Percentiles rank a stretch among this genome's conserved stretches.
Evolutionary conservation across 2,888 invertebrate genomes (phyloP).

Genomic region (Tiliacea citrago): DNA sequence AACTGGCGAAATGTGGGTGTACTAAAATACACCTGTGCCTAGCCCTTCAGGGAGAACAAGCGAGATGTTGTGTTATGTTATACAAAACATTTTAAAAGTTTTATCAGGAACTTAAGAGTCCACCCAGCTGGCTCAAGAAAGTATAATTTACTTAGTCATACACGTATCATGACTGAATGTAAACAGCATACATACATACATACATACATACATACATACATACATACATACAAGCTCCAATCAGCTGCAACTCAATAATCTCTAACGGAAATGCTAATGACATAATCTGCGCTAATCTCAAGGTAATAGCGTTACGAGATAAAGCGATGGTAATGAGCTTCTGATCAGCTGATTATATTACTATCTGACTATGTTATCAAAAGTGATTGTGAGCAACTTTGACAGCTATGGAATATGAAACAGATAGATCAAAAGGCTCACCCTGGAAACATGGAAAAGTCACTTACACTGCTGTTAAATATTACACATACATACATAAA

Average conservation of each 20-base stretch:
- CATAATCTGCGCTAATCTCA: conserved; percentile 48
- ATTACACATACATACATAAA: not conserved
- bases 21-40: not conserved
- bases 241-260: conserved; percentile 16
- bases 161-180: not conserved
- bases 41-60: too few relatives aligned
- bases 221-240: conserved; percentile 2
- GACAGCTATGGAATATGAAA: conserved; percentile 1
- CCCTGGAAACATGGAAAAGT: not conserved
- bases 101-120: not conserved
- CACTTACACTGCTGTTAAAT: not conserved
- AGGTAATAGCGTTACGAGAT: conserved; percentile 42
- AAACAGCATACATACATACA: not conserved
- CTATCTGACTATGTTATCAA: conserved; percentile 39
- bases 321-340: conserved; percentile 41
- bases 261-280: conserved; percentile 29
- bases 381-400: conserved; percentile 21
- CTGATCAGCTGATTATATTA: conserved; percentile 50
- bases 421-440: conserved; percentile 16
- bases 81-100: not conserved
- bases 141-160: conserved; percentile 3
- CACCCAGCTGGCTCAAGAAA: not conserved
- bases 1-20: not conserved
- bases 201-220: too few relatives aligned
- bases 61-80: not conserved